These are phyloP conservation scores for Onychomys leucogaster DNA, from an alignment of 2,797 vertebrate species.

Conservation along the genomic window DNA sequence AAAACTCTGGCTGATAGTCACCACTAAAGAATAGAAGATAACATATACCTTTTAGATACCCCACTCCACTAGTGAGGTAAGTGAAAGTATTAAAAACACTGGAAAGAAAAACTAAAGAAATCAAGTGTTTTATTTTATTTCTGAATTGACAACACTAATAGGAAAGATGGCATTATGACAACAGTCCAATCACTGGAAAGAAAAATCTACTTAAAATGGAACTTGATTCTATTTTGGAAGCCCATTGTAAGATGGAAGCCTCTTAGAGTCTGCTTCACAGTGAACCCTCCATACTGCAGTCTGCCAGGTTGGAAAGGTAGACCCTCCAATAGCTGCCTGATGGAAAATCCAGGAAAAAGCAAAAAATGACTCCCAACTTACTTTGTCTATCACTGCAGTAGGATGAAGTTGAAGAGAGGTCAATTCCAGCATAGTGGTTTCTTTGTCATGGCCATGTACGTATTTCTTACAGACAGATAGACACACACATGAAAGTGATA, in stretches of 20 bases:
- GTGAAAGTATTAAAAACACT: constrained; percentile 55
- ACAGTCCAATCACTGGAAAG: background rate
- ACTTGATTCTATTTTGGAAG: constrained; percentile 14
- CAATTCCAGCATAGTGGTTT: background rate
- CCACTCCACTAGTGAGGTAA: background rate
- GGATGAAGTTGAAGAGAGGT: background rate
- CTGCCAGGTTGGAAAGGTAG: background rate
- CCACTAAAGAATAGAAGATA: constrained; percentile 51
- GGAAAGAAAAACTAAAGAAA: constrained; percentile 45
- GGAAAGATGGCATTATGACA: constrained; percentile 43
- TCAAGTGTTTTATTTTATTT: background rate
- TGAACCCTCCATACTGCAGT: background rate
- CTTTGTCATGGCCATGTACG: background rate
- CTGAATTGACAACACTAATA: constrained; percentile 50
- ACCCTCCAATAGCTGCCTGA: background rate
- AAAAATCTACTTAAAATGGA: constrained; percentile 34
- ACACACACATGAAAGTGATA: background rate
- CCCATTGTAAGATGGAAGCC: background rate
- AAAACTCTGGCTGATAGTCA: constrained; percentile 15
- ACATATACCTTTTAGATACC: constrained; percentile 59
- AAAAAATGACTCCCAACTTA: background rate
- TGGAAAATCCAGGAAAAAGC: background rate
- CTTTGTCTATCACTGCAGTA: background rate
- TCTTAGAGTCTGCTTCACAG: background rate
- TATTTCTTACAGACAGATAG: background rate